Evolutionary conservation across 1,140 invertebrate species (phyloP).

Genomic region (Ridgeia piscesae): DNA sequence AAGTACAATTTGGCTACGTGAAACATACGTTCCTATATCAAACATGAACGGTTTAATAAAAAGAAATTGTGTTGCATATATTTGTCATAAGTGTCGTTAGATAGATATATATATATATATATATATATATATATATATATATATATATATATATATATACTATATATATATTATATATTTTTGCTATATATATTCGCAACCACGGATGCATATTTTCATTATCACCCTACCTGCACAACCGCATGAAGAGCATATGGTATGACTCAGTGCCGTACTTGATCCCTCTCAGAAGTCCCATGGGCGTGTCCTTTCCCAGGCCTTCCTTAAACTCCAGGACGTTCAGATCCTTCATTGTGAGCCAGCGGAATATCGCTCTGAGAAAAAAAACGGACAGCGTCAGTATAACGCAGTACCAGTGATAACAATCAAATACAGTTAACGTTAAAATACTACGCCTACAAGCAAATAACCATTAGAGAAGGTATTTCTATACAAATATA

Average conservation of each 20-base stretch:
- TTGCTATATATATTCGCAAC: too few species aligned
- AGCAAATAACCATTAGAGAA: too few species aligned
- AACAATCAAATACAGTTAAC: too few species aligned
- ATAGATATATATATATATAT: too few species aligned
- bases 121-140: too few species aligned
- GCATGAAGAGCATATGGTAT: conserved; percentile 97
- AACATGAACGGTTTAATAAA: background rate
- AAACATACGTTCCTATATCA: background rate
- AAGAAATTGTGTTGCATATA: background rate
- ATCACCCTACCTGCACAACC: conserved; percentile 66
- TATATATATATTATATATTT: too few species aligned
- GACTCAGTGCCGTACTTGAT: conserved; percentile 99
- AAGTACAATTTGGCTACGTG: background rate
- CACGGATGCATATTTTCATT: background rate
- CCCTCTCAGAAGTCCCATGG: conserved; percentile 90
- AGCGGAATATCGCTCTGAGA: conserved; percentile 87
- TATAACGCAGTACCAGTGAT: background rate
- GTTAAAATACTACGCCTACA: too few species aligned
- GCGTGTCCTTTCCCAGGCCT: conserved; percentile 71
- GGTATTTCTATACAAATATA: too few species aligned
- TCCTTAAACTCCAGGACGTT: conserved; percentile 90
- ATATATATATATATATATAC: too few species aligned
- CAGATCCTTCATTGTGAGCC: conserved; percentile 98
- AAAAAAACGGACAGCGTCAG: background rate
- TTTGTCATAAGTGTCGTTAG: background rate